phyloP scores from a whole-genome alignment of 2,797 vertebrate species.

The Lacerta viridis region DNA sequence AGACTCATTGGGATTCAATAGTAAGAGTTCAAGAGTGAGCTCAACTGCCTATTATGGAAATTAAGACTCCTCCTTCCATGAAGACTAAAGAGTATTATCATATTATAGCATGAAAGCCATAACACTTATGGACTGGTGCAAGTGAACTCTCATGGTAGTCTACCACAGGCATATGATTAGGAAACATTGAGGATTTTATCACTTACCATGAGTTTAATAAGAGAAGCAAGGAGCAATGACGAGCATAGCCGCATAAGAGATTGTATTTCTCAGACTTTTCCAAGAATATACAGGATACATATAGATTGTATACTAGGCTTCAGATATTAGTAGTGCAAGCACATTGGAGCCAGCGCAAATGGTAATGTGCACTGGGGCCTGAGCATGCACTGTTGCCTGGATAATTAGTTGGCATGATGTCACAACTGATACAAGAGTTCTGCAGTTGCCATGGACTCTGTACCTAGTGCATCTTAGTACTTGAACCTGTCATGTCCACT shows the following conservation, averaged over 20 bases:
- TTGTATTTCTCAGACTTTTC: no score
- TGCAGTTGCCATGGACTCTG: no score
- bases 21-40: background rate
- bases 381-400: no score
- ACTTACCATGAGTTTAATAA: background rate
- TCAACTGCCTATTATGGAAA: background rate
- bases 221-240: background rate
- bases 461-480: no score
- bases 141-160: background rate
- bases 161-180: background rate
- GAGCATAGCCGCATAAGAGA: background rate
- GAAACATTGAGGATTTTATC: background rate
- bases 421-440: no score
- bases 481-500: no score
- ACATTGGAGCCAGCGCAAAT: no score
- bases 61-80: background rate
- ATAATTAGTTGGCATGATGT: no score
- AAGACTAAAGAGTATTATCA: background rate
- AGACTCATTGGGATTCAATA: background rate
- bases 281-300: no score
- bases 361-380: no score
- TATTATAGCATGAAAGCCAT: background rate
- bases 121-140: background rate
- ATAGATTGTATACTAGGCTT: no score
- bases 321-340: no score